These are phyloP conservation scores for Pristionchus fissidentatus DNA, from an alignment of 2,888 invertebrate genomes.

Conservation along the genomic window DNA sequence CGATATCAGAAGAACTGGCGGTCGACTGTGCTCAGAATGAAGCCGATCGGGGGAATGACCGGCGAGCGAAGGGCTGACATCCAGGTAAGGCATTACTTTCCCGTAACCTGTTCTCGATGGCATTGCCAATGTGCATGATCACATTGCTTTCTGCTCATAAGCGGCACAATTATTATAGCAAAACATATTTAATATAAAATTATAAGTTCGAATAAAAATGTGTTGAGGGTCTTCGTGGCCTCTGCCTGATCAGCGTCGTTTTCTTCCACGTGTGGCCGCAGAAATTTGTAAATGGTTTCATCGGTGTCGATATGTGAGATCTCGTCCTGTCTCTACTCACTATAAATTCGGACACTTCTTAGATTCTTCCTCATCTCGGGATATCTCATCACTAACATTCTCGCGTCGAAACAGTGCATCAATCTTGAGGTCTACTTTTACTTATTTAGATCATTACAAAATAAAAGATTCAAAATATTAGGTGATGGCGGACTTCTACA, in stretches of 20 bases:
- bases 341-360: neutral
- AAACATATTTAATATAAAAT: too few species aligned
- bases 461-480: neutral
- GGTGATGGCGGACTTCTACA: constrained; percentile 10
- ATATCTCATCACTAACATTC: constrained; percentile 25
- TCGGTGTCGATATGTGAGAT: neutral
- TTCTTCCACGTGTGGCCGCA: constrained; percentile 32
- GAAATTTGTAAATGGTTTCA: constrained; percentile 17
- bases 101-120: too few species aligned
- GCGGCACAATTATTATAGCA: too few species aligned
- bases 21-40: neutral
- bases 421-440: constrained; percentile 8
- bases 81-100: neutral
- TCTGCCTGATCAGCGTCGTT: constrained; percentile 21
- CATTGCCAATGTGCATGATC: too few species aligned
- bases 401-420: constrained; percentile 11
- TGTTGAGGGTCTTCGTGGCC: neutral
- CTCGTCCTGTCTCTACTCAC: neutral
- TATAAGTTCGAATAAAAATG: neutral
- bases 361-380: constrained; percentile 33
- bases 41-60: neutral
- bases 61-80: constrained; percentile 17
- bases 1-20: constrained; percentile 39
- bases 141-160: too few species aligned
- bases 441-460: too few species aligned